Evolutionary conservation across 1,140 invertebrate genomes (phyloP).

Genomic region (Calliopsis andreniformis): DNA sequence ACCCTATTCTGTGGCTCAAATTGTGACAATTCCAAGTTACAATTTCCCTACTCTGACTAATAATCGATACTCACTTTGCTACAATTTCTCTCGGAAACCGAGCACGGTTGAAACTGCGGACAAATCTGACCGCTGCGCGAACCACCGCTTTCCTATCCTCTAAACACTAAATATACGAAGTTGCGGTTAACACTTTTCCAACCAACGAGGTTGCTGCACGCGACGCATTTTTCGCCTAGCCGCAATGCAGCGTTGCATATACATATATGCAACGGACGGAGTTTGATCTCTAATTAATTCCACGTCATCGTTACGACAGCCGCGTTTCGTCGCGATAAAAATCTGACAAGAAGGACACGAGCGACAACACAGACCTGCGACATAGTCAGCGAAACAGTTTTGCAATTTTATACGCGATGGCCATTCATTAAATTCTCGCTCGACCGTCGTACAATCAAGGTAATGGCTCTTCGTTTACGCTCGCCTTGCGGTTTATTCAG

Average conservation of each 20-base stretch:
- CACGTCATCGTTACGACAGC: constrained; percentile 14
- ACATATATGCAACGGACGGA: constrained; percentile 4
- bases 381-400: neutral
- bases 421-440: constrained; percentile 49
- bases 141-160: constrained; percentile 11
- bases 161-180: constrained; percentile 31
- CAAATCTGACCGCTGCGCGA: constrained; percentile 11
- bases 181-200: constrained; percentile 25
- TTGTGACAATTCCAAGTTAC: no score
- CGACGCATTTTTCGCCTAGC: constrained; percentile 19
- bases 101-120: constrained; percentile 22
- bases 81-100: constrained; percentile 28
- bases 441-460: constrained; percentile 10
- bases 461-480: neutral
- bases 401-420: neutral
- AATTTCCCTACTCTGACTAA: neutral
- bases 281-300: constrained; percentile 42
- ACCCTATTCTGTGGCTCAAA: no score
- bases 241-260: constrained; percentile 2
- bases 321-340: neutral
- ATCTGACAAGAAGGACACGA: constrained; percentile 1
- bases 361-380: neutral
- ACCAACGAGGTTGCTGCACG: constrained; percentile 17
- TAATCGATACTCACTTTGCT: neutral
- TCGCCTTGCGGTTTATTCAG: constrained; percentile 8